Base-by-base conservation (phyloP, 2,888 invertebrate genomes). In the Habroteleia sp. region DNA sequence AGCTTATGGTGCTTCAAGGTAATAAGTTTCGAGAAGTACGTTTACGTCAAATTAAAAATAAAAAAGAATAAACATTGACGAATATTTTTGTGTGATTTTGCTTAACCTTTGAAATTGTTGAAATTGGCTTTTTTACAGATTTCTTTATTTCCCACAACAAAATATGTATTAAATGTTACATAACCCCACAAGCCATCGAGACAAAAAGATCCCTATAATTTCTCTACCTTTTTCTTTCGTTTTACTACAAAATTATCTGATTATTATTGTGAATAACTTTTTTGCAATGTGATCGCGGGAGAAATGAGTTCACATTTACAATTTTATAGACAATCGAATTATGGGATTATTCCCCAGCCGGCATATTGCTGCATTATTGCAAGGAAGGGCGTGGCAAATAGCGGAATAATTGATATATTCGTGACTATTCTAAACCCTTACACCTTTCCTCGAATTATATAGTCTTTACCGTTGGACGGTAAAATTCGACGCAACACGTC, bases 331-430 rank as follows among this genome's bases (percentile, higher is more conserved):
- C 58, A 58, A 33, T 42, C 27, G 58, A 33, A 35, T 25, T 31
- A 31, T 39, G 39, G 1, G 10, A 46, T 31, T 31, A 25, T 3
- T 1, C n/a, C n/a, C n/a, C n/a, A n/a, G n/a, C n/a, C n/a, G 16
- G 29, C 14, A 10, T 41, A 56, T 20, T 37, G 33, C 35, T 44
- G 39, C 13, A 39, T 50, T 48, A 62, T 20, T 17, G 37, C 10
- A 35, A 48, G 29, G 39, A 31, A 13, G 39, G 62, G 62, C 37
- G 62, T 62, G 60, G 60, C 39, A 62, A 62, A 62, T 63, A 27
- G 37, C 16, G 17, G 10, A 42, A 71, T 63, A 71, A 63, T 71
- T 71, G 56, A 72, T 72, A 72, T 35, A 46, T 71, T 52, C 63
- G 42, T 42, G 44, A 58, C 50, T 65, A 10, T 44, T 23, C 37